A percentile compares a stretch with the other conserved stretches of the same genome.
Conservation (phyloP, 2,797 vertebrate species). For the Centroberyx gerrardi region DNA sequence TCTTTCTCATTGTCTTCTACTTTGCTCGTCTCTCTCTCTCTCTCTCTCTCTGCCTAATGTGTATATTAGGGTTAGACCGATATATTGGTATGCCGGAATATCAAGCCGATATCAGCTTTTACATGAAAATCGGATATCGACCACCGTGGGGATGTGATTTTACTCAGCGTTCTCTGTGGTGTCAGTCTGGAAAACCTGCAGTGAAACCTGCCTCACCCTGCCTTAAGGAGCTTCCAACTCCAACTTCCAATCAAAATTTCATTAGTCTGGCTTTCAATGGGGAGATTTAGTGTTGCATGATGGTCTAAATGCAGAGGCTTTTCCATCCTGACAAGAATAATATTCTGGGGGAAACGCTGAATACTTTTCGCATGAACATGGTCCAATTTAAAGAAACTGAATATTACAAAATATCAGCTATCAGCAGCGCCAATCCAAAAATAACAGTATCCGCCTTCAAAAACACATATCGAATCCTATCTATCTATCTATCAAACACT, state of each 20-base stretch:
- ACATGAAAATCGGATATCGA: neutral
- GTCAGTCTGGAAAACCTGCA: slow-evolving; percentile 23
- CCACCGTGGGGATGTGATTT: slow-evolving; percentile 22
- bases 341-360: no score
- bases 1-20: neutral
- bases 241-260: slow-evolving; percentile 11
- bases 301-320: no score
- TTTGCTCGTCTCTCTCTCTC: neutral
- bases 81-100: no score
- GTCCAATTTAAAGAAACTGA: no score
- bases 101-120: no score
- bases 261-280: slow-evolving; percentile 9
- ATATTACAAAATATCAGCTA: no score
- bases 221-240: slow-evolving; percentile 5
- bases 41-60: slow-evolving; percentile 1
- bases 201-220: slow-evolving; percentile 2
- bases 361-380: no score
- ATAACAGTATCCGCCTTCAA: no score
- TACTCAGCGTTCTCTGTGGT: slow-evolving; percentile 14
- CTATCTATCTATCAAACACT: no score
- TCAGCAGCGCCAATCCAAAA: no score
- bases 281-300: neutral
- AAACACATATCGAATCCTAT: no score
- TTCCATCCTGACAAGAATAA: no score
- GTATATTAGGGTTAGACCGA: neutral